Conservation (phyloP, 92 coral and sea anemone species). For the Parazoanthus atlanticus region DNA sequence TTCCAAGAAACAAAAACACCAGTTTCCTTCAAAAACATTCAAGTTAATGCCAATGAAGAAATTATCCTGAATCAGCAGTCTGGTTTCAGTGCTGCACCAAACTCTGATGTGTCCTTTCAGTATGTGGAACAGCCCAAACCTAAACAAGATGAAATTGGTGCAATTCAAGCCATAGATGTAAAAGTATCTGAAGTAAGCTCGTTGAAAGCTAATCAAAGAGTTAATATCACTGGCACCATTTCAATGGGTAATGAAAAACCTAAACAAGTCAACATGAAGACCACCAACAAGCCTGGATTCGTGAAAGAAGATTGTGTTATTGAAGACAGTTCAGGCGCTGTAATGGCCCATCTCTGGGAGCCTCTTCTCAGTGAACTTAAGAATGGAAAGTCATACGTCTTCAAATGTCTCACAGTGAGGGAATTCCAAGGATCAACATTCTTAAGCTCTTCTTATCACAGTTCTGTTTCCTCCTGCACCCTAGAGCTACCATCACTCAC, state of each 20-base stretch:
- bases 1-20: slow-evolving; percentile 44
- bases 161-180: slow-evolving; percentile 12
- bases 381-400: slow-evolving; percentile 26
- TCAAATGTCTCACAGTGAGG: slow-evolving; percentile 41
- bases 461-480: slow-evolving; percentile 42
- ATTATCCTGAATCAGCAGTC: slow-evolving; percentile 47
- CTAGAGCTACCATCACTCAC: slow-evolving; percentile 20
- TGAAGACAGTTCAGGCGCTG: slow-evolving; percentile 28
- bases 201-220: slow-evolving; percentile 41
- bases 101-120: slow-evolving; percentile 37
- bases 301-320: slow-evolving; percentile 47
- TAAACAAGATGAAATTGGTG: neutral
- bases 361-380: slow-evolving; percentile 36
- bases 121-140: slow-evolving; percentile 36
- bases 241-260: neutral
- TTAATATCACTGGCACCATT: slow-evolving; percentile 35
- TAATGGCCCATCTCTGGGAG: slow-evolving; percentile 23
- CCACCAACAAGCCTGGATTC: neutral
- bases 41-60: slow-evolving; percentile 15
- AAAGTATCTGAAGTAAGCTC: slow-evolving; percentile 8
- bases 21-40: slow-evolving; percentile 24
- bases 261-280: slow-evolving; percentile 19
- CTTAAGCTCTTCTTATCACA: slow-evolving; percentile 6
- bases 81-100: slow-evolving; percentile 37
- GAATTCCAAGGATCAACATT: slow-evolving; percentile 7